Evolutionary conservation across 2,113 vertebrate genomes (phyloP).

Genomic region (Bolborhynchus lineola): DNA sequence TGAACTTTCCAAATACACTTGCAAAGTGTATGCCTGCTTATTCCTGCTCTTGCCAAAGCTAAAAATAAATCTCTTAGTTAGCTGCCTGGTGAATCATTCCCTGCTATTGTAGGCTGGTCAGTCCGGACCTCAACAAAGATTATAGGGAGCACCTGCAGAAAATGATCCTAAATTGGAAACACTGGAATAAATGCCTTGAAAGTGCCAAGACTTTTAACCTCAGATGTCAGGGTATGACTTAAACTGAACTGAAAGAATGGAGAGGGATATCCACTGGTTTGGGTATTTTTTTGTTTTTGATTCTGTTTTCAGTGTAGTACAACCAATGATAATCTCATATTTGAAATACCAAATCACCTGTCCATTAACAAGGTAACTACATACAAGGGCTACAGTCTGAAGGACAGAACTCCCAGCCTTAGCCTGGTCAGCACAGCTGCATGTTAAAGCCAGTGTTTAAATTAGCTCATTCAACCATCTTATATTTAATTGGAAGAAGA

Average conservation of each 20-base stretch:
- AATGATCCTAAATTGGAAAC: conserved; percentile 8
- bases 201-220: background rate
- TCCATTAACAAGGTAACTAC: background rate
- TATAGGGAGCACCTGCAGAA: conserved; percentile 54
- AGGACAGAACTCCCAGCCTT: background rate
- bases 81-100: conserved; percentile 51
- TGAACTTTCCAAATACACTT: conserved; percentile 27
- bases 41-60: conserved; percentile 1
- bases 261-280: background rate
- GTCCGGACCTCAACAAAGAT: conserved; percentile 24
- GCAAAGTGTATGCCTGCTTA: conserved; percentile 8
- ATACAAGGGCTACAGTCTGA: background rate
- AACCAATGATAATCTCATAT: background rate
- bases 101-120: conserved; percentile 32
- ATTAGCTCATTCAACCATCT: background rate
- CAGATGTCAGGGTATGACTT: background rate
- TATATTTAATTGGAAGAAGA: background rate
- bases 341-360: background rate
- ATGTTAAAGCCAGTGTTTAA: background rate
- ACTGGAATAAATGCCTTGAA: background rate
- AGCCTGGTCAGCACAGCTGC: background rate
- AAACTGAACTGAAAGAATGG: background rate
- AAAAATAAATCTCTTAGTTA: conserved; percentile 37
- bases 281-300: background rate
- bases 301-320: background rate